Conservation (phyloP, 2,888 invertebrate genomes). For the Tanypteryx hageni region DNA sequence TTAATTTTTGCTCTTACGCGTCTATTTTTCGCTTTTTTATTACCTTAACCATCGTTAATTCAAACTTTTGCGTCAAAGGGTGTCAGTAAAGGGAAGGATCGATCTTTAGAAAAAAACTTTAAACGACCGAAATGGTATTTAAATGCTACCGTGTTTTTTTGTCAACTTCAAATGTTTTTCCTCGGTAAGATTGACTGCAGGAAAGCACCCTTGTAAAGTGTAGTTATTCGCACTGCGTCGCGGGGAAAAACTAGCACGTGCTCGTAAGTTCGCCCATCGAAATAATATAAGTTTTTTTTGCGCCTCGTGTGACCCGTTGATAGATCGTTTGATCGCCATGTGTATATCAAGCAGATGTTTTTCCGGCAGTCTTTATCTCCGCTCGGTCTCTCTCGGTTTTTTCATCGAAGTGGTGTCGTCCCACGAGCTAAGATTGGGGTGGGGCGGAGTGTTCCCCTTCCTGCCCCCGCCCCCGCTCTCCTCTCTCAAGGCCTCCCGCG, state of each 20-base stretch:
- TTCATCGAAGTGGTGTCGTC: conserved; percentile 14
- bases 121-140: too few relatives aligned
- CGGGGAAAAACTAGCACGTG: neutral
- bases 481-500: conserved; percentile 50
- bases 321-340: neutral
- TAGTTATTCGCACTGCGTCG: neutral
- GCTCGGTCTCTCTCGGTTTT: neutral
- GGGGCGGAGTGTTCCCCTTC: neutral
- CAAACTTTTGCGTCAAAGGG: too few relatives aligned
- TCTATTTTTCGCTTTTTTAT: too few relatives aligned
- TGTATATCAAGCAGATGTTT: conserved; percentile 12
- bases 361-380: neutral
- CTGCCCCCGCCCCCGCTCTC: neutral
- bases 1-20: too few relatives aligned
- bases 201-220: neutral
- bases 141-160: too few relatives aligned
- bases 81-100: too few relatives aligned
- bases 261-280: neutral
- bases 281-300: neutral
- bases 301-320: neutral
- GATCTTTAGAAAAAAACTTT: too few relatives aligned
- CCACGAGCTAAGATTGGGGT: neutral
- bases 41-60: too few relatives aligned
- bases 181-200: too few relatives aligned
- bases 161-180: too few relatives aligned